A percentile compares a stretch with the other conserved stretches of the same genome.
These are phyloP conservation scores for Ramphastos sulfuratus DNA, from an alignment of 2,113 vertebrate genomes.

Conservation along the genomic window DNA sequence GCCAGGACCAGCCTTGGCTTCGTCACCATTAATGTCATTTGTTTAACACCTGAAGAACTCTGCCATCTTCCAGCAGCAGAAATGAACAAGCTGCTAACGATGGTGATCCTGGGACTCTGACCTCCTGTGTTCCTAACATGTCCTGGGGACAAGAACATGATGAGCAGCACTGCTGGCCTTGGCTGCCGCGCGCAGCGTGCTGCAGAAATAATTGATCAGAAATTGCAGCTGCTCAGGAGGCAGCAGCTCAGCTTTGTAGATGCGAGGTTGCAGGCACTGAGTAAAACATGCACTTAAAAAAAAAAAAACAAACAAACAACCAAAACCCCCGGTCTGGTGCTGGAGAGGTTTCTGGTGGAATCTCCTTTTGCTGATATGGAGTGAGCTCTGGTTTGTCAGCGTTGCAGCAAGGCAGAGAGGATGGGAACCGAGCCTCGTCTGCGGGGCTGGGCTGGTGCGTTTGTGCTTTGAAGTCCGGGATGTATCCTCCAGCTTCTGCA, in stretches of 20 bases:
- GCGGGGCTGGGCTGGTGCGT: background rate
- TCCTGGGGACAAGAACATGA: background rate
- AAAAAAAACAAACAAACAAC: no score
- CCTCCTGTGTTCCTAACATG: constrained; percentile 55
- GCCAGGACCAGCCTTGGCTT: constrained; percentile 31
- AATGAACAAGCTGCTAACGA: constrained; percentile 54
- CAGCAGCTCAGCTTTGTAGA: background rate
- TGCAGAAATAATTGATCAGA: constrained; percentile 61
- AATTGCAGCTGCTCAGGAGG: constrained; percentile 36
- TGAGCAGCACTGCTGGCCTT: constrained; percentile 40
- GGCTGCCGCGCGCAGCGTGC: constrained; percentile 28
- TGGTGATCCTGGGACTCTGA: constrained; percentile 50
- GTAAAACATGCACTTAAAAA: background rate
- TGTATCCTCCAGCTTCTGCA: background rate
- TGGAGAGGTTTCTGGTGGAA: background rate
- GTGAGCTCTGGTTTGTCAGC: background rate
- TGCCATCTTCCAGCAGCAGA: constrained; percentile 57
- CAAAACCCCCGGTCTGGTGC: background rate
- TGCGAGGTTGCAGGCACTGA: background rate
- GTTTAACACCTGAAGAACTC: constrained; percentile 67
- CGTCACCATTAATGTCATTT: constrained; percentile 45
- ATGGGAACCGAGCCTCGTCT: background rate
- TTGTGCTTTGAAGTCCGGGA: constrained; percentile 1
- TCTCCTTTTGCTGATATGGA: accelerated
- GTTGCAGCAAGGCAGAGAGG: background rate